Evolutionary conservation across 1,140 invertebrate genomes (phyloP).

Genomic region (Coptotermes formosanus): DNA sequence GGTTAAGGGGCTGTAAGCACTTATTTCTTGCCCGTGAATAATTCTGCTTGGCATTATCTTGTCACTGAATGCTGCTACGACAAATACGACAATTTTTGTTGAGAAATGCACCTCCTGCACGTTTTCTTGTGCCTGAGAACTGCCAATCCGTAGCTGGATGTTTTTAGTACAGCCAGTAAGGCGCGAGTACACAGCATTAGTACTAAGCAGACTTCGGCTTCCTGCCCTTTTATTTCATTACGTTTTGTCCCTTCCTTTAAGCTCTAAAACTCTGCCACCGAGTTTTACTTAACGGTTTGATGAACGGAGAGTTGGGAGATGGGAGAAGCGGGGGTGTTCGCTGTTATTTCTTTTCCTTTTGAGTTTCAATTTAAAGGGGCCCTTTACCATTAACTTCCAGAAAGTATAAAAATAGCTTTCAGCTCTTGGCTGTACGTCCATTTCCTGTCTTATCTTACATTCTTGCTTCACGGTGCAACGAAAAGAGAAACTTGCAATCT

Average conservation of each 20-base stretch:
- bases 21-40: no score
- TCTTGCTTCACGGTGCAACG: no score
- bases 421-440: background rate
- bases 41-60: no score
- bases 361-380: conserved; percentile 20
- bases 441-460: background rate
- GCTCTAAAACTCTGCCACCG: conserved; percentile 22
- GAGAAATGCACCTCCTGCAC: no score
- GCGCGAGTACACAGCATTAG: background rate
- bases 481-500: no score
- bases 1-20: no score
- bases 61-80: no score
- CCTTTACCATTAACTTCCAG: background rate
- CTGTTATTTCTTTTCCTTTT: conserved; percentile 19
- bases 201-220: background rate
- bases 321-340: background rate
- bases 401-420: conserved; percentile 2
- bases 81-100: no score
- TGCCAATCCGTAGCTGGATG: background rate
- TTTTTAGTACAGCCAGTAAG: background rate
- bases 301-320: background rate
- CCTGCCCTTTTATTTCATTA: conserved; percentile 20
- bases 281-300: conserved; percentile 28
- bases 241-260: conserved; percentile 23
- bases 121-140: background rate